Percentiles rank a stretch among this genome's conserved stretches.
Conservation (phyloP, 2,888 invertebrate species). For the Cataglyphis cursor region DNA sequence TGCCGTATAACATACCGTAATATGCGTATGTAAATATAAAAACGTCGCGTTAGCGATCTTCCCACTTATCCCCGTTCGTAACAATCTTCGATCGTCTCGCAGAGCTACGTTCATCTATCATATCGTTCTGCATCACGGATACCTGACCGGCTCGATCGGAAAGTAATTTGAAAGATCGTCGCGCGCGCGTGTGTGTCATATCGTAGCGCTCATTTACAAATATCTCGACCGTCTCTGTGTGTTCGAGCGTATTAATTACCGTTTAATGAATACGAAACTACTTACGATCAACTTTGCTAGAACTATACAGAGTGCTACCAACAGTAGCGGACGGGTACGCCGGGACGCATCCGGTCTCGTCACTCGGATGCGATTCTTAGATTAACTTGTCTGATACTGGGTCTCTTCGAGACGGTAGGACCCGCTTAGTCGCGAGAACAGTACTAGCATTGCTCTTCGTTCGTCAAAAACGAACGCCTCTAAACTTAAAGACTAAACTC, state of each 20-base stretch:
- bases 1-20: background rate
- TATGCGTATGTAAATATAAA: slow-evolving; percentile 19
- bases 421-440: slow-evolving; percentile 39
- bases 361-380: slow-evolving; percentile 59
- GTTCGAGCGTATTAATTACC: slow-evolving; percentile 20
- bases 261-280: slow-evolving; percentile 82
- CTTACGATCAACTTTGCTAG: slow-evolving; percentile 76
- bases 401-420: slow-evolving; percentile 24
- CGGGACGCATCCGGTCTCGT: slow-evolving; percentile 62
- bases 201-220: slow-evolving; percentile 50
- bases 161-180: slow-evolving; percentile 54
- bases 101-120: slow-evolving; percentile 31
- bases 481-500: slow-evolving; percentile 68
- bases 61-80: slow-evolving; percentile 50
- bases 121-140: slow-evolving; percentile 42
- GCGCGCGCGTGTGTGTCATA: slow-evolving; percentile 29
- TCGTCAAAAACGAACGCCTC: slow-evolving; percentile 41
- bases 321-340: slow-evolving; percentile 74
- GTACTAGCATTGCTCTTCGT: slow-evolving; percentile 35
- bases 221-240: slow-evolving; percentile 29
- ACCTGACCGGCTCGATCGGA: slow-evolving; percentile 38
- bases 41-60: slow-evolving; percentile 57
- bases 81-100: slow-evolving; percentile 54
- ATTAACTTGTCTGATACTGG: slow-evolving; percentile 64
- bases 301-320: slow-evolving; percentile 69